Conservation (phyloP, 2,113 vertebrate species). For the Lycaon pictus region DNA sequence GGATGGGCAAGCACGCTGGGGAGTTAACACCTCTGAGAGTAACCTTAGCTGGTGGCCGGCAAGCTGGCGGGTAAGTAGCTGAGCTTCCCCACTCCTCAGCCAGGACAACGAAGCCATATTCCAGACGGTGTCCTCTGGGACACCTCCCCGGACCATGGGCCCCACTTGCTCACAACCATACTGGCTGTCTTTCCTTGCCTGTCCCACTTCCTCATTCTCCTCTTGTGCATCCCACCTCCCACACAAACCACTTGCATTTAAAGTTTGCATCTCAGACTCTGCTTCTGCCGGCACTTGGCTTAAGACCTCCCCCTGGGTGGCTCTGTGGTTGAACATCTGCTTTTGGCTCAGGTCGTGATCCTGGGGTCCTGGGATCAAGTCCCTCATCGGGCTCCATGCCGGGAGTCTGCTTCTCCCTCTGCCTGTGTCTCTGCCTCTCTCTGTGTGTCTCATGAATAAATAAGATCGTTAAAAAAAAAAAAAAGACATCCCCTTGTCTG, state of each 20-base stretch:
- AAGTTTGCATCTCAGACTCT: background rate
- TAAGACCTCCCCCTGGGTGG: too few relatives aligned
- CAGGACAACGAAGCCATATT: background rate
- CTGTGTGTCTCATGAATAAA: too few relatives aligned
- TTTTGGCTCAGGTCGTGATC: too few relatives aligned
- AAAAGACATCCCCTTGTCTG: too few relatives aligned
- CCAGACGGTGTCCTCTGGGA: background rate
- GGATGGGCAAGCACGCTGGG: background rate
- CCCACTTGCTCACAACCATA: background rate
- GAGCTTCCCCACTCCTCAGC: background rate
- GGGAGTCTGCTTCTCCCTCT: too few relatives aligned
- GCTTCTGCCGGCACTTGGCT: background rate
- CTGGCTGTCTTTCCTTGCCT: background rate
- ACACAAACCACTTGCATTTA: too few relatives aligned
- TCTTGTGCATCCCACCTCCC: background rate
- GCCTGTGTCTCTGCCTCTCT: too few relatives aligned
- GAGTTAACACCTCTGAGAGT: too few relatives aligned
- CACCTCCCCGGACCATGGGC: background rate
- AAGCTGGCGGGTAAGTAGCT: background rate
- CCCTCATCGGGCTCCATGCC: too few relatives aligned
- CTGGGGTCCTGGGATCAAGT: too few relatives aligned
- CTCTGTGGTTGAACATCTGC: too few relatives aligned
- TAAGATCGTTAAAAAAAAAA: too few relatives aligned
- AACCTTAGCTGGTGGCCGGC: background rate
- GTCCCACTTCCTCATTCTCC: background rate